A percentile compares a stretch with the other conserved stretches of the same genome.
Evolutionary conservation across 2,113 vertebrate genomes (phyloP).

Genomic region (Pao palembangensis): DNA sequence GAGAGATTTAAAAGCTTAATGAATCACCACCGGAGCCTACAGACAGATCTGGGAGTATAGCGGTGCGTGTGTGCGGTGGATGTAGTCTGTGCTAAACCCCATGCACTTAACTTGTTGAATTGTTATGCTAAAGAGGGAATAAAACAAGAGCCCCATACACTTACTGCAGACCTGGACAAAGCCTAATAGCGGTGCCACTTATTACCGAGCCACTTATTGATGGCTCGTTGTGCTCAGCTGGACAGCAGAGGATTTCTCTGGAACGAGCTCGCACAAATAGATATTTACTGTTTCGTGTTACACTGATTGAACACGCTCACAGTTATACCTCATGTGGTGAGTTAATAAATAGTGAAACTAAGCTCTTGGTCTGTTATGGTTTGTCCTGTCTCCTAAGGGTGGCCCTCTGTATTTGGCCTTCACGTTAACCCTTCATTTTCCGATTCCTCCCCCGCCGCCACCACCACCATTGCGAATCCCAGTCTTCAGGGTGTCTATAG

Average conservation of each 20-base stretch:
- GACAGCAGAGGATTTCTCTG: constrained; percentile 7
- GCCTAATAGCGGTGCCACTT: constrained; percentile 34
- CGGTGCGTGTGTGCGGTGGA: constrained; percentile 10
- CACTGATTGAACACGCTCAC: constrained; percentile 22
- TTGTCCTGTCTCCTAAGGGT: constrained; percentile 28
- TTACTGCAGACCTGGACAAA: constrained; percentile 22
- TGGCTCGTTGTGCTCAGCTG: constrained; percentile 39
- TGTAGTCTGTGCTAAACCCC: constrained; percentile 29
- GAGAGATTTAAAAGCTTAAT: constrained; percentile 40
- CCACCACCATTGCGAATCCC: constrained; percentile 44
- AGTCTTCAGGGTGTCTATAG: constrained; percentile 45
- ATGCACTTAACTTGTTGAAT: constrained; percentile 23
- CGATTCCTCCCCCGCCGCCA: not conserved
- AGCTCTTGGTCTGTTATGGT: constrained; percentile 36
- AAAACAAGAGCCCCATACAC: constrained; percentile 3
- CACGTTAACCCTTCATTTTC: constrained; percentile 52
- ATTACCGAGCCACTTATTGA: no score
- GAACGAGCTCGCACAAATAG: constrained; percentile 36
- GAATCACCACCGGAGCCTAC: constrained; percentile 45
- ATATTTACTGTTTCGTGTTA: constrained; percentile 6
- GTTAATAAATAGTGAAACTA: constrained; percentile 64
- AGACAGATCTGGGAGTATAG: constrained; percentile 25
- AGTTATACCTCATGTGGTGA: constrained; percentile 57
- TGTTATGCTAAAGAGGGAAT: constrained; percentile 16
- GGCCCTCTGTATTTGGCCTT: constrained; percentile 28